Evolutionary conservation across 2,797 vertebrate genomes (phyloP).

Genomic region (Clarias laeviceps): DNA sequence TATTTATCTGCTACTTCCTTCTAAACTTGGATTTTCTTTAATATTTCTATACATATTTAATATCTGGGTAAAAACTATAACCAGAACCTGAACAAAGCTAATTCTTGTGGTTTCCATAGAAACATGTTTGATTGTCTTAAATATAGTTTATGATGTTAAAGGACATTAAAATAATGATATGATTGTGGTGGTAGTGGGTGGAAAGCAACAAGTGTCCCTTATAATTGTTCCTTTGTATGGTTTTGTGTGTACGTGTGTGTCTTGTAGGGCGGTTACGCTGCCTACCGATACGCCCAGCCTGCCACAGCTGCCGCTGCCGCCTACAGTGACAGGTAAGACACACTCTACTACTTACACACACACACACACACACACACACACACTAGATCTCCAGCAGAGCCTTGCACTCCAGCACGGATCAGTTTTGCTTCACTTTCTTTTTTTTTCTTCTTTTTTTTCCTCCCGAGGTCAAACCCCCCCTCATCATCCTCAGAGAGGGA

Average conservation of each 20-base stretch:
- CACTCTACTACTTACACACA: conserved; percentile 36
- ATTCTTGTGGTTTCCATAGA: conserved; percentile 2
- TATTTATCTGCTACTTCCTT: background rate
- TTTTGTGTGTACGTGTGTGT: conserved; percentile 51
- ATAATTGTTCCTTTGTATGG: conserved; percentile 13
- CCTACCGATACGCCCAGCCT: conserved; percentile 95
- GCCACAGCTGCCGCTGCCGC: conserved; percentile 93
- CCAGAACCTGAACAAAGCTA: background rate
- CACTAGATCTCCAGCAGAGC: conserved; percentile 28
- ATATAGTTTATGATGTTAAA: background rate
- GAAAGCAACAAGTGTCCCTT: conserved; percentile 18
- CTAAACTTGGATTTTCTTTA: background rate
- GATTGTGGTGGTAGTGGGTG: background rate
- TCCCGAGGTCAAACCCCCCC: conserved; percentile 50
- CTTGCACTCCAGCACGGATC: conserved; percentile 37
- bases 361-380: conserved; percentile 33
- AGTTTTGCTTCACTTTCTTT: conserved; percentile 42
- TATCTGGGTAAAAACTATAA: background rate
- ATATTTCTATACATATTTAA: background rate
- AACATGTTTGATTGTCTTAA: background rate
- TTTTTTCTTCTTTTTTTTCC: background rate
- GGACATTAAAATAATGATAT: background rate
- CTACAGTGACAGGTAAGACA: conserved; percentile 97
- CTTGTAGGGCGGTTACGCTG: conserved; percentile 90
- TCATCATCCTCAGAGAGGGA: conserved; percentile 44